A percentile compares a stretch with the other conserved stretches of the same genome.
These are phyloP conservation scores for Podocnemis expansa DNA, from an alignment of 2,113 vertebrate species.

Conservation along the genomic window DNA sequence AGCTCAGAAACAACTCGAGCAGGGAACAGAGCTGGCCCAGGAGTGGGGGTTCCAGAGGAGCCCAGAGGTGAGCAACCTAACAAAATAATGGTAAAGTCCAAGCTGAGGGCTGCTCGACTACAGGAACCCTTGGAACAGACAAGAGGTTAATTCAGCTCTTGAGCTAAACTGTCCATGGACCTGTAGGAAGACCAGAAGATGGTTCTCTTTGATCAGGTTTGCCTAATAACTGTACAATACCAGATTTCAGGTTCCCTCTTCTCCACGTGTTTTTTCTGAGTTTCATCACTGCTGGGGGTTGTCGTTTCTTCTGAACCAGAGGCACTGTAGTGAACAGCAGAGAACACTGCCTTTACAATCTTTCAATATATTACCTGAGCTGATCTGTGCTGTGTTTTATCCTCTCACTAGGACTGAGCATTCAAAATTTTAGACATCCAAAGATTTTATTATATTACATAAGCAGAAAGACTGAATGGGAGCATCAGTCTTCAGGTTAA, in stretches of 20 bases:
- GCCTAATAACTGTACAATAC: neutral
- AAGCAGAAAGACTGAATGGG: neutral
- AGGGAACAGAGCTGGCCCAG: neutral
- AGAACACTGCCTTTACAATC: neutral
- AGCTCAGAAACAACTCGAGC: neutral
- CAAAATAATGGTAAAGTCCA: neutral
- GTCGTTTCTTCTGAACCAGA: neutral
- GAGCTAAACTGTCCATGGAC: neutral
- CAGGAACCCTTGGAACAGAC: neutral
- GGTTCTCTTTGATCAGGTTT: neutral
- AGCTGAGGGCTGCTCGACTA: neutral
- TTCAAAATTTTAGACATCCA: neutral
- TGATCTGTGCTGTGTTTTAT: neutral
- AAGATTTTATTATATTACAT: conserved; percentile 63
- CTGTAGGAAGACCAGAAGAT: neutral
- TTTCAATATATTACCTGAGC: neutral
- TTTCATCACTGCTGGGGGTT: neutral
- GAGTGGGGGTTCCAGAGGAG: neutral
- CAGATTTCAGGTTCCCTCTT: neutral
- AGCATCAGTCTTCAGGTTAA: neutral
- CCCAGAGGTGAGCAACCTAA: neutral
- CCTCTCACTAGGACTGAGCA: neutral
- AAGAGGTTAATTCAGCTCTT: neutral
- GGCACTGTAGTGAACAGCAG: neutral
- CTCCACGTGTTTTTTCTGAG: neutral